Evolutionary conservation across 2,113 vertebrate species (phyloP), one percentile per base, ranked within the genome.

Genomic region (Melanerpes aurifrons): DNA sequence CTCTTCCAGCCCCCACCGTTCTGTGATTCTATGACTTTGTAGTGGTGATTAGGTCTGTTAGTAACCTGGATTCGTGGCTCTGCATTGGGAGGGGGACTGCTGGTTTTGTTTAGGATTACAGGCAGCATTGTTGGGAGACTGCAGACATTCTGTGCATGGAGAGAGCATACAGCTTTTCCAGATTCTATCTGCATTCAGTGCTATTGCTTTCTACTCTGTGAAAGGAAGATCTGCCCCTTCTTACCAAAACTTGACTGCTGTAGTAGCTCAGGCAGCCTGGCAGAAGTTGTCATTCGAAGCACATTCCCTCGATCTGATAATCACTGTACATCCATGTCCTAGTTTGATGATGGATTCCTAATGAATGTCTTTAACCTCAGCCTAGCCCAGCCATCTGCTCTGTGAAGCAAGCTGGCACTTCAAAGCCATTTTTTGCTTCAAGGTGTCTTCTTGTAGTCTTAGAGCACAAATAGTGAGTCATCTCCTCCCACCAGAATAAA

Each of bases 361-460:
- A 90, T 92, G 85, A 96, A 68, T 15, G 59, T 87, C 92, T 91
- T 83, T 93, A 88, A 86, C 85, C 87, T 81, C 89, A 85, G 93
- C 91, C 93, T 59, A 87, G 86, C 86, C 81, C 92, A 94, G 89
- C 95, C 93, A 96, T 97, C 93, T 96, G 95, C 91, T 96, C 69
- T 53, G 50, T 48, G 76, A 75, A 83, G 79, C 59, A 76, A 83
- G 77, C 93, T 93, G 95, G 77, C 82, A 86, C 73, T 89, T 68
- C 82, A 72, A 72, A 95, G 82, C 75, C 87, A 48, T 72, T 91
- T 88, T 78, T 81, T 94, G 66, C 87, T 94, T 95, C 95, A 91
- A 91, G 89, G 85, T 94, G 90, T 94, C 94, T 92, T 87, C 80
- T 83, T 78, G 54, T 56, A 63, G 76, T 5, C 82, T 64, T 8